phyloP scores from a whole-genome alignment of 2,888 invertebrate genomes.

The Apoda limacodes region DNA sequence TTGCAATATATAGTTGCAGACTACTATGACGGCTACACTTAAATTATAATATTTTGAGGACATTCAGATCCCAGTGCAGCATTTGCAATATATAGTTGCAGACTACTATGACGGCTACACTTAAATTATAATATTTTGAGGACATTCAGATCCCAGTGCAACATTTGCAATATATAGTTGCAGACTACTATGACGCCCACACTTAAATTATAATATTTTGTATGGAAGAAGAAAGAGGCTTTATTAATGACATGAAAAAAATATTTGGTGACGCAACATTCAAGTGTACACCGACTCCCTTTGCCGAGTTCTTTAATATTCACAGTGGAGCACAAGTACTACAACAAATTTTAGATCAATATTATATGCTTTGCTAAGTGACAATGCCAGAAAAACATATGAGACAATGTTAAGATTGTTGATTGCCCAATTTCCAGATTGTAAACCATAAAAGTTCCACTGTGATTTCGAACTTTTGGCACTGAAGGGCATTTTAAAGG shows the following conservation, averaged over 20 bases:
- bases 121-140: too few species aligned
- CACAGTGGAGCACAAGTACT: constrained; percentile 3
- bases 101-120: too few species aligned
- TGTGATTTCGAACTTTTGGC: constrained; percentile 2
- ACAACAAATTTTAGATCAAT: constrained; percentile 2
- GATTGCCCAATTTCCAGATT: background rate
- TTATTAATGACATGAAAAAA: background rate
- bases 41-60: too few species aligned
- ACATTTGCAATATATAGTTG: too few species aligned
- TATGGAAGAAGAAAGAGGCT: constrained; percentile 1
- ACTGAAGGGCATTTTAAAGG: background rate
- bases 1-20: too few species aligned
- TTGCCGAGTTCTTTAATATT: too few species aligned
- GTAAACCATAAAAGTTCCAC: constrained; percentile 1
- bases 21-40: too few species aligned
- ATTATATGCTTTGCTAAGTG: constrained; percentile 3
- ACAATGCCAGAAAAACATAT: constrained; percentile 1
- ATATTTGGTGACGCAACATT: background rate
- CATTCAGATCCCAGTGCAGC: too few species aligned
- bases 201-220: constrained; percentile 1
- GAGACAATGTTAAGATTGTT: constrained; percentile 1
- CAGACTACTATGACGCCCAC: too few species aligned
- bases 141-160: too few species aligned
- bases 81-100: too few species aligned
- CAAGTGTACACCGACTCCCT: background rate